These are phyloP conservation scores for Diplolepis rosae DNA, from an alignment of 2,888 invertebrate species.

Conservation along the genomic window DNA sequence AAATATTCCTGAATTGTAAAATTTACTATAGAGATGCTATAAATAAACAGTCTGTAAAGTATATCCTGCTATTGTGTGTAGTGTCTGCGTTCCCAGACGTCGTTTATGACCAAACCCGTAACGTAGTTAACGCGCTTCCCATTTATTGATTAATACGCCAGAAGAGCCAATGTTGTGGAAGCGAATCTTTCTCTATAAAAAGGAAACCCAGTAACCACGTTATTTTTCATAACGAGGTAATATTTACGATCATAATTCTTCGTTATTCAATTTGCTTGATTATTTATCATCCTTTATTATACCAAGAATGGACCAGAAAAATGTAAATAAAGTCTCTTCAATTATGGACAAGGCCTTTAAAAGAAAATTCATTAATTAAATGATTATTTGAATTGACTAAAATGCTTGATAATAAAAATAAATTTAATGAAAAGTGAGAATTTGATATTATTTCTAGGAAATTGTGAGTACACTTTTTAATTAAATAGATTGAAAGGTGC, in stretches of 20 bases:
- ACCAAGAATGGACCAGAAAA: background rate
- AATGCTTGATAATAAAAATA: too few relatives aligned
- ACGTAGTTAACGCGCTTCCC: conserved; percentile 59
- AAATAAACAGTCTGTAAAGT: background rate
- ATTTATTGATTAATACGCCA: conserved; percentile 62
- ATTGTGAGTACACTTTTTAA: too few relatives aligned
- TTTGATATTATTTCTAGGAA: too few relatives aligned
- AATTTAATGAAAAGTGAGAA: too few relatives aligned
- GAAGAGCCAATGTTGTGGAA: conserved; percentile 41
- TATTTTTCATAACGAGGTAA: conserved; percentile 17
- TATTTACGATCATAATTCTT: conserved; percentile 24
- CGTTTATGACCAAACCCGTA: conserved; percentile 59
- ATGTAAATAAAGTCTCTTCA: too few relatives aligned
- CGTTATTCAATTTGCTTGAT: conserved; percentile 16
- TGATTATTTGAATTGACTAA: too few relatives aligned
- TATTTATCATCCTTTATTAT: conserved; percentile 6
- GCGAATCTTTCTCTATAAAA: conserved; percentile 37
- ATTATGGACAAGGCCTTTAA: too few relatives aligned
- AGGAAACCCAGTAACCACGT: background rate
- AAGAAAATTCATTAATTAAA: too few relatives aligned
- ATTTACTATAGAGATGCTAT: background rate
- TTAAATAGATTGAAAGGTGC: conserved; percentile 34
- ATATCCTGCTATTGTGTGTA: background rate
- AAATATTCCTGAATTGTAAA: background rate
- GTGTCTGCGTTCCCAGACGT: conserved; percentile 62